These are phyloP conservation scores for Empis livida DNA, from an alignment of 2,888 invertebrate genomes.

Conservation along the genomic window DNA sequence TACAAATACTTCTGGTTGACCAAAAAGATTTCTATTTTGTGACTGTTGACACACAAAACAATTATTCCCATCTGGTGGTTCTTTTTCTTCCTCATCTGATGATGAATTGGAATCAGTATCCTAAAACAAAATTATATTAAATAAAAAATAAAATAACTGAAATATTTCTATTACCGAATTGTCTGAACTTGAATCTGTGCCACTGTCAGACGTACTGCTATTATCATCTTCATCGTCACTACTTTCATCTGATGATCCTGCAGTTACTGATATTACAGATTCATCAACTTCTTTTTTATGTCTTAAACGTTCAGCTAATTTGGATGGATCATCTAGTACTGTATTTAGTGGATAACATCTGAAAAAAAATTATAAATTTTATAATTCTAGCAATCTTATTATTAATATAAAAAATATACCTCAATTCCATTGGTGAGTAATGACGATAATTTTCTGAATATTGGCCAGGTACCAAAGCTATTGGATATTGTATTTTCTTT, in stretches of 20 bases:
- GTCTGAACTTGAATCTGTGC: constrained; percentile 13
- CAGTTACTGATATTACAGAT: constrained; percentile 24
- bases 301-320: constrained; percentile 11
- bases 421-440: constrained; percentile 70
- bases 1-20: constrained; percentile 47
- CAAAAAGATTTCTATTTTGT: constrained; percentile 44
- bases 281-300: constrained; percentile 17
- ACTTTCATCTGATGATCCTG: constrained; percentile 30
- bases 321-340: constrained; percentile 40
- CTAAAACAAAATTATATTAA: constrained; percentile 2
- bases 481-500: constrained; percentile 62
- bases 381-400: background rate
- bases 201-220: constrained; percentile 11
- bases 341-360: constrained; percentile 90
- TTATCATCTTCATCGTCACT: constrained; percentile 17
- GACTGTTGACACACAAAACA: constrained; percentile 48
- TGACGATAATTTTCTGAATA: constrained; percentile 73
- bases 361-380: constrained; percentile 9
- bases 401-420: constrained; percentile 30
- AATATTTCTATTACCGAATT: constrained; percentile 12
- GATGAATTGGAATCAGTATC: constrained; percentile 15
- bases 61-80: constrained; percentile 25
- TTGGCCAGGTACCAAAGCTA: constrained; percentile 93
- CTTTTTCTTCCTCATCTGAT: constrained; percentile 22
- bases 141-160: background rate